Evolutionary conservation across 2,888 invertebrate species (phyloP).

Genomic region (Panzeria rudis): DNA sequence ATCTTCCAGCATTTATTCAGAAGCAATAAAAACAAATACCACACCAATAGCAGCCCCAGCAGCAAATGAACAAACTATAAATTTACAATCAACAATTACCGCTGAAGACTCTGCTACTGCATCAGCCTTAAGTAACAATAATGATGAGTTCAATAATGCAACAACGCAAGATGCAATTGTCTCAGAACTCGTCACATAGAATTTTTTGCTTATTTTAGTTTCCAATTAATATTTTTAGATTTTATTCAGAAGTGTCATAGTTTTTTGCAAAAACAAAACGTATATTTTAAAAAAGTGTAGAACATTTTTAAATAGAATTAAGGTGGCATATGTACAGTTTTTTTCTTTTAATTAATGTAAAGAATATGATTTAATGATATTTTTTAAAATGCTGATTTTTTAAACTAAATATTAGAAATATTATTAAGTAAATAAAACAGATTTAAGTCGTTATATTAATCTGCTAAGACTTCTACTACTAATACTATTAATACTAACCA

Average conservation of each 20-base stretch:
- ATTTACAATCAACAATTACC: slow-evolving; percentile 53
- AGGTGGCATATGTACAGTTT: background rate
- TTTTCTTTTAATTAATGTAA: background rate
- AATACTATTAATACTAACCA: background rate
- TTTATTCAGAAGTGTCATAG: slow-evolving; percentile 17
- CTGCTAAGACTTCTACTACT: background rate
- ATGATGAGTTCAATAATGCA: slow-evolving; percentile 24
- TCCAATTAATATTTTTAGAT: slow-evolving; percentile 17
- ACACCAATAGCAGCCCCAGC: slow-evolving; percentile 13
- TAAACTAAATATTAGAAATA: background rate
- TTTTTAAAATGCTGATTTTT: background rate
- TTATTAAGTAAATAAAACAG: slow-evolving; percentile 31
- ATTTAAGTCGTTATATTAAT: slow-evolving; percentile 1
- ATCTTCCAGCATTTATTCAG: slow-evolving; percentile 21
- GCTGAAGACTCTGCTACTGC: slow-evolving; percentile 17
- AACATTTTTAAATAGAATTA: slow-evolving; percentile 25
- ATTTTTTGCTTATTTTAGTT: slow-evolving; percentile 30
- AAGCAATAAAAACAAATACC: slow-evolving; percentile 42
- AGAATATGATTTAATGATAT: slow-evolving; percentile 2
- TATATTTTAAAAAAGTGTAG: background rate
- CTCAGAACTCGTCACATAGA: slow-evolving; percentile 42
- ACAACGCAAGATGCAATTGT: slow-evolving; percentile 30
- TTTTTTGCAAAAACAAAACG: background rate
- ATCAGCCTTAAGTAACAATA: slow-evolving; percentile 15
- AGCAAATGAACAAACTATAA: slow-evolving; percentile 49